Evolutionary conservation across 2,888 invertebrate species (phyloP).

Genomic region (Tenthredo scrophulariae): DNA sequence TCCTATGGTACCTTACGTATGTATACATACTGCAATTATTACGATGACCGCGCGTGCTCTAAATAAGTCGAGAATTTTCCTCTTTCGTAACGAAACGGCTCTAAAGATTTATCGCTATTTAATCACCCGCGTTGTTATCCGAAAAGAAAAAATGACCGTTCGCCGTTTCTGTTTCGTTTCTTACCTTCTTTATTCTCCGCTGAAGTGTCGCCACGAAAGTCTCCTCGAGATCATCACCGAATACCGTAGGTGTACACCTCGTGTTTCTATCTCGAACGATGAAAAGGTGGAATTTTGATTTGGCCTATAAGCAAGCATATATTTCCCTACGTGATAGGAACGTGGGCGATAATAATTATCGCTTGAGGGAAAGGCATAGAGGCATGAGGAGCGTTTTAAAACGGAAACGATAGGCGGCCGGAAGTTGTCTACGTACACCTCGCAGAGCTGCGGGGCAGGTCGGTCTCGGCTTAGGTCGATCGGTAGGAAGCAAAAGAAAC

Average conservation of each 20-base stretch:
- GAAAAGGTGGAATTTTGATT: background rate
- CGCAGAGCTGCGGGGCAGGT: slow-evolving; percentile 18
- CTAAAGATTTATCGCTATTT: background rate
- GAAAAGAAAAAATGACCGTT: background rate
- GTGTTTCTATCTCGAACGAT: background rate
- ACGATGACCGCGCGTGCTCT: background rate
- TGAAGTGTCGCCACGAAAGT: background rate
- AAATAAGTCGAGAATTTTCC: background rate
- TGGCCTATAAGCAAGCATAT: background rate
- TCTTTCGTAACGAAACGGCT: background rate
- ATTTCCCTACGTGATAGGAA: slow-evolving; percentile 12
- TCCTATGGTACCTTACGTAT: background rate
- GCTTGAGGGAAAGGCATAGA: background rate
- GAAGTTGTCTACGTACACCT: slow-evolving; percentile 72
- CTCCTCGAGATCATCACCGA: background rate
- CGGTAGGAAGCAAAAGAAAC: slow-evolving; percentile 8
- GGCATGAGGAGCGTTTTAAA: slow-evolving; percentile 63
- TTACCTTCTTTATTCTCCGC: background rate
- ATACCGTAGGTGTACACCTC: background rate
- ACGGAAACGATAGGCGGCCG: slow-evolving; percentile 76
- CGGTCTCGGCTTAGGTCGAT: background rate
- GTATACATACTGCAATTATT: background rate
- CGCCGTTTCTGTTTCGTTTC: background rate
- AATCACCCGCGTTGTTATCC: background rate
- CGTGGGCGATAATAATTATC: slow-evolving; percentile 46